These are phyloP conservation scores for Drosophila lutescens DNA, from an alignment of 2,888 invertebrate genomes.

Conservation along the genomic window DNA sequence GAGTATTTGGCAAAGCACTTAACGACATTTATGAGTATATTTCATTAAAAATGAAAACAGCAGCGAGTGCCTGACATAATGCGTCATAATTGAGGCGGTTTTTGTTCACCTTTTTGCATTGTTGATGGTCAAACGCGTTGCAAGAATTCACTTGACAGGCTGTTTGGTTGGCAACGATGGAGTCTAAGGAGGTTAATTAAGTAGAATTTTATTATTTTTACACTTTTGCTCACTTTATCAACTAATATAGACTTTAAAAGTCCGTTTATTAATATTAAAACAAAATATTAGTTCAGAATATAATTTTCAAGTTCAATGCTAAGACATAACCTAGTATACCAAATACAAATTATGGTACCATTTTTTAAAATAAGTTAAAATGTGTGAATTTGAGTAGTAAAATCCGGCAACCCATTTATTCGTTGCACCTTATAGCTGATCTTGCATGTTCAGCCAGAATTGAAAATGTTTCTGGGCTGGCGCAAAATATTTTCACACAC, in stretches of 20 bases:
- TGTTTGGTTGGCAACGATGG: too few relatives aligned
- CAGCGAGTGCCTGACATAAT: slow-evolving; percentile 61
- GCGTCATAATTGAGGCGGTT: slow-evolving; percentile 44
- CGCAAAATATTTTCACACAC: slow-evolving; percentile 81
- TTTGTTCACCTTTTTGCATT: slow-evolving; percentile 19
- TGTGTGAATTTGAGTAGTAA: too few relatives aligned
- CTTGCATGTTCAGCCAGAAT: slow-evolving; percentile 1
- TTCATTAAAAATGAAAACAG: slow-evolving; percentile 54
- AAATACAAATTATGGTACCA: too few relatives aligned
- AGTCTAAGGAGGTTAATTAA: neutral
- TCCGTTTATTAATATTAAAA: neutral
- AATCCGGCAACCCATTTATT: too few relatives aligned
- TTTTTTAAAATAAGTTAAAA: too few relatives aligned
- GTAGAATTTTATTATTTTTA: neutral
- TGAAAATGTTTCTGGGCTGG: slow-evolving; percentile 8
- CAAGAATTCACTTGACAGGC: slow-evolving; percentile 28
- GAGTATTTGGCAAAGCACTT: slow-evolving; percentile 41
- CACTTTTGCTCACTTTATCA: too few relatives aligned
- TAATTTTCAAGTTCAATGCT: too few relatives aligned
- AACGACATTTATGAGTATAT: slow-evolving; percentile 61
- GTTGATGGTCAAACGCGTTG: slow-evolving; percentile 30
- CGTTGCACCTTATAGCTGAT: neutral
- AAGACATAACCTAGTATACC: too few relatives aligned
- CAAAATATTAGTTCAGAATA: too few relatives aligned
- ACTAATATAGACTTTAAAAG: too few relatives aligned